Evolutionary conservation across 2,888 invertebrate species (phyloP).

Genomic region (Subacronicta megacephala): DNA sequence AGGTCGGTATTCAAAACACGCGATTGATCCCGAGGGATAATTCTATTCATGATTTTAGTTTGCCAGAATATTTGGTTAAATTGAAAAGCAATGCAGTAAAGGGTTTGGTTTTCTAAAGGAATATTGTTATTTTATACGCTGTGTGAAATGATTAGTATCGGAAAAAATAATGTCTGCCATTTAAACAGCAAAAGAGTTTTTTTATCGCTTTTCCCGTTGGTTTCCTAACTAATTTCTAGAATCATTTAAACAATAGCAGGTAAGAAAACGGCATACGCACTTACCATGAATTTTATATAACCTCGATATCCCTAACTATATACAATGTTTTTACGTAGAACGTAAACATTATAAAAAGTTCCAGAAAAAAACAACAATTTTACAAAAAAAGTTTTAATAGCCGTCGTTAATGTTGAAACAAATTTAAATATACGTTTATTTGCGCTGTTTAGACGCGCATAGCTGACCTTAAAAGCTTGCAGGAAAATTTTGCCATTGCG

Average conservation of each 20-base stretch:
- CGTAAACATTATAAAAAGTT: slow-evolving; percentile 30
- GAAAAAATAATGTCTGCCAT: neutral
- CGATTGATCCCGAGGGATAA: slow-evolving; percentile 44
- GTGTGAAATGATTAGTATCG: neutral
- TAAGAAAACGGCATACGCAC: neutral
- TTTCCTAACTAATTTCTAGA: neutral
- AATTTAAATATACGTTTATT: slow-evolving; percentile 53
- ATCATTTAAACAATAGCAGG: neutral
- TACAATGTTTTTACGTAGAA: slow-evolving; percentile 22
- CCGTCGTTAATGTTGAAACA: slow-evolving; percentile 36
- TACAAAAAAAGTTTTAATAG: slow-evolving; percentile 48
- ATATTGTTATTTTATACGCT: slow-evolving; percentile 13
- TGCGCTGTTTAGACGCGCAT: slow-evolving; percentile 42
- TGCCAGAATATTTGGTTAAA: slow-evolving; percentile 25
- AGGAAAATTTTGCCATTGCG: slow-evolving; percentile 38
- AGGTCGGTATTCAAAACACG: slow-evolving; percentile 47
- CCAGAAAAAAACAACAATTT: slow-evolving; percentile 29
- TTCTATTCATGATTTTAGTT: slow-evolving; percentile 52
- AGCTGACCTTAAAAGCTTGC: slow-evolving; percentile 46
- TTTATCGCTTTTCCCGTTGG: neutral
- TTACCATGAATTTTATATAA: slow-evolving; percentile 11
- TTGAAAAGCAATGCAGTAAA: slow-evolving; percentile 24
- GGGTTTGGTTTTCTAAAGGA: slow-evolving; percentile 9
- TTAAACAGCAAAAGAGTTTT: neutral
- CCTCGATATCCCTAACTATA: slow-evolving; percentile 10